A percentile compares a stretch with the other conserved stretches of the same genome.
Evolutionary conservation across 1,140 invertebrate species (phyloP).

Genomic region (Scaptomyza pallida): DNA sequence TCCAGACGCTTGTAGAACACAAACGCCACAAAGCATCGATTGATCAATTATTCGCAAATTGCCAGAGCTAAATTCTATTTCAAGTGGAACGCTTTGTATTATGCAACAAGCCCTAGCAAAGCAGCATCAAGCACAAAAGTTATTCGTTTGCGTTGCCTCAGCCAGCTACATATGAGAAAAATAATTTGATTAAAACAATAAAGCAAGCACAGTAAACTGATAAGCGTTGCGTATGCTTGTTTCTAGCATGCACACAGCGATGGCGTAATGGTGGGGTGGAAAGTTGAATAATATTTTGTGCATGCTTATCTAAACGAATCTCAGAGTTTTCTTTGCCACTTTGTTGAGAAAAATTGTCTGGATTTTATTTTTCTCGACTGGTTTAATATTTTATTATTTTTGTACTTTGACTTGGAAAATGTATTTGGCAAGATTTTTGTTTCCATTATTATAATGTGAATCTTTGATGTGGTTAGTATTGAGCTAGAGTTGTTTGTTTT

Average conservation of each 20-base stretch:
- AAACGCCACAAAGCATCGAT: slow-evolving; percentile 14
- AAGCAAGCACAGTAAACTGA: slow-evolving; percentile 45
- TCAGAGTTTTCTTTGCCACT: background rate
- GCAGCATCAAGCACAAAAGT: slow-evolving; percentile 28
- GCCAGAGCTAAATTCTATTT: slow-evolving; percentile 32
- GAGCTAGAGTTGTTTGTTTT: too few relatives aligned
- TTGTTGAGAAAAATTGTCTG: background rate
- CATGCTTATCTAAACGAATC: slow-evolving; percentile 24
- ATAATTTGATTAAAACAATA: slow-evolving; percentile 52
- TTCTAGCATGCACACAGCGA: background rate
- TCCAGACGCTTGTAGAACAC: background rate
- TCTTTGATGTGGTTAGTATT: background rate
- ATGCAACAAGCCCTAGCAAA: slow-evolving; percentile 29
- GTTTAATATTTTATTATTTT: slow-evolving; percentile 36
- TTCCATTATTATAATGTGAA: background rate
- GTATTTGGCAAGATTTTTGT: slow-evolving; percentile 11
- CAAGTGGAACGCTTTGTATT: slow-evolving; percentile 28
- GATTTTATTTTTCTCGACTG: background rate
- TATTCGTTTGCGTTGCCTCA: background rate
- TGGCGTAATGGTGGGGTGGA: background rate
- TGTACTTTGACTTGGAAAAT: slow-evolving; percentile 15
- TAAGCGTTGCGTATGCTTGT: slow-evolving; percentile 35
- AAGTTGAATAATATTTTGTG: slow-evolving; percentile 24
- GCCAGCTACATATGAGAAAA: slow-evolving; percentile 6
- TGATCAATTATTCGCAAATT: slow-evolving; percentile 23